phyloP scores from a whole-genome alignment of 2,797 vertebrate species.

The Enteromius trimaculatus region DNA sequence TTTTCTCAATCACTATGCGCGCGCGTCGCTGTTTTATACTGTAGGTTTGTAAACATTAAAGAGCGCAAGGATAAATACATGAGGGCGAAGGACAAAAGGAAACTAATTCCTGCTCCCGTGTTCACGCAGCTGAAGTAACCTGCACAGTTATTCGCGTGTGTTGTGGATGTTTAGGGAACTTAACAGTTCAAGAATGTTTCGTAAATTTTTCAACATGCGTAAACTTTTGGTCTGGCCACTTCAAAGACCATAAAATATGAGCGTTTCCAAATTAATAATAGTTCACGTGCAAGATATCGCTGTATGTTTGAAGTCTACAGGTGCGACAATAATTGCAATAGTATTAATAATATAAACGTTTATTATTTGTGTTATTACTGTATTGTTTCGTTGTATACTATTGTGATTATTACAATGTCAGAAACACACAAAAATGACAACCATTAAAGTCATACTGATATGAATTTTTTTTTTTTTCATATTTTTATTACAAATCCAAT shows the following conservation, averaged over 20 bases:
- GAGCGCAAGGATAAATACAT: neutral
- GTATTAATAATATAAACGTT: neutral
- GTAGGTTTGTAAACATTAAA: neutral
- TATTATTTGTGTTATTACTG: neutral
- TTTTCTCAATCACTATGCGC: neutral
- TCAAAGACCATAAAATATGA: neutral
- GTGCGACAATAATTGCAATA: neutral
- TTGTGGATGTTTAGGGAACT: neutral
- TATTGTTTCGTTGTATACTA: neutral
- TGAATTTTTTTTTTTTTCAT: neutral
- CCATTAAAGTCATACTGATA: neutral
- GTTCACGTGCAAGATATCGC: neutral
- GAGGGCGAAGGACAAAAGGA: neutral
- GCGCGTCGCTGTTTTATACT: neutral
- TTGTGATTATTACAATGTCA: no score
- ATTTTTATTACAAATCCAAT: neutral
- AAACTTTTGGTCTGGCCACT: slow-evolving; percentile 4
- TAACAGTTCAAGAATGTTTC: neutral
- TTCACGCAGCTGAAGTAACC: neutral
- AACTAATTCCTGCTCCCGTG: neutral
- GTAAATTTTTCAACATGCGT: neutral
- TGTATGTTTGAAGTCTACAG: neutral
- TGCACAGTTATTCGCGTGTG: neutral
- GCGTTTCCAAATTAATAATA: neutral
- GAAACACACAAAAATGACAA: neutral